Percentiles rank a stretch among this genome's conserved stretches.
Evolutionary conservation across 2,113 vertebrate species (phyloP).

Genomic region (Oreocharis arfaki): DNA sequence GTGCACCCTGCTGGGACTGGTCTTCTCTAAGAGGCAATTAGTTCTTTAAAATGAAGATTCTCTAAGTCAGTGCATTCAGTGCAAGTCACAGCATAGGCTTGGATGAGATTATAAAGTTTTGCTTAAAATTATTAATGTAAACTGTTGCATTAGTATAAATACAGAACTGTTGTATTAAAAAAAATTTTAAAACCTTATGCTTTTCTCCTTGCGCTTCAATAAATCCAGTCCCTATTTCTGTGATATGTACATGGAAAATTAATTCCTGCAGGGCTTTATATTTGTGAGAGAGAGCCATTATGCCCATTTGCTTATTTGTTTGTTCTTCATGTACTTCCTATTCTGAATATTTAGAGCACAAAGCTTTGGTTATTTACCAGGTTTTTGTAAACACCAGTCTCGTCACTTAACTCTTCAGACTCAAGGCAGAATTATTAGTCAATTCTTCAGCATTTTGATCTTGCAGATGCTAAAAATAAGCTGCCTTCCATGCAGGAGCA

Average conservation of each 20-base stretch:
- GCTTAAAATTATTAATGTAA: background rate
- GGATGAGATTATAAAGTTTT: background rate
- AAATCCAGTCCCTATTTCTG: background rate
- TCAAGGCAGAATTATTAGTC: background rate
- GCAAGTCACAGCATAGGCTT: background rate
- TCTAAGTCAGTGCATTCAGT: background rate
- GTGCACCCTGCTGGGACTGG: background rate
- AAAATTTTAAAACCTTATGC: accelerated
- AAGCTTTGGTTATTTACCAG: background rate
- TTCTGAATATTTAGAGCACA: background rate
- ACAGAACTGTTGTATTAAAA: background rate
- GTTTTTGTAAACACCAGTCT: background rate
- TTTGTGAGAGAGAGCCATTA: background rate
- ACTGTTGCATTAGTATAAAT: background rate
- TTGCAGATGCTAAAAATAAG: background rate
- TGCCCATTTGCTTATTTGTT: background rate
- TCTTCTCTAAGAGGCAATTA: background rate
- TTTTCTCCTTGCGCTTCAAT: background rate
- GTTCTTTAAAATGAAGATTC: background rate
- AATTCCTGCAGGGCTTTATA: background rate
- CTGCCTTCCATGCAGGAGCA: background rate
- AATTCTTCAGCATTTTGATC: background rate
- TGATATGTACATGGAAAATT: background rate
- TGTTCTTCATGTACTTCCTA: background rate
- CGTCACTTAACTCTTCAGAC: background rate